phyloP scores from a whole-genome alignment of 2,113 vertebrate species.

The Pseudorectes ferrugineus region DNA sequence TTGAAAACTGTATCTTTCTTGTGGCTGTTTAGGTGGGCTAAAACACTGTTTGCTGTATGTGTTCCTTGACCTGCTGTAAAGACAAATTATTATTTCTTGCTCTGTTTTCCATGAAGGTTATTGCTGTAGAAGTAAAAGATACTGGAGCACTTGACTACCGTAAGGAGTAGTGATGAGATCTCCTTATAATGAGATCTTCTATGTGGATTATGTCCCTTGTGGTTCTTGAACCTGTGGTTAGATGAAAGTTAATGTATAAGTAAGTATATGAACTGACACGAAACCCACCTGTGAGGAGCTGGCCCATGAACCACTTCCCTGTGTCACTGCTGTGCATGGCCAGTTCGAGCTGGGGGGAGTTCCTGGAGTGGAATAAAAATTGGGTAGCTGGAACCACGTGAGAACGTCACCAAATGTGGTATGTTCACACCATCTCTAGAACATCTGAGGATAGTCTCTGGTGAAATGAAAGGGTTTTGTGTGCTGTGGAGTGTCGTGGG shows the following conservation, averaged over 20 bases:
- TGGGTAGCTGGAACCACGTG: rapidly evolving
- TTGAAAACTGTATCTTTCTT: background rate
- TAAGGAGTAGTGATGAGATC: background rate
- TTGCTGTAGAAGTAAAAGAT: background rate
- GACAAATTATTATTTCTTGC: background rate
- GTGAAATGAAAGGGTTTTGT: background rate
- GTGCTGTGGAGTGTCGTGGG: background rate
- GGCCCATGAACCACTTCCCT: background rate
- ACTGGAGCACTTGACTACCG: background rate
- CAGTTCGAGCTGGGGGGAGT: background rate
- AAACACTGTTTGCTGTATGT: background rate
- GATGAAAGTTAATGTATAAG: background rate
- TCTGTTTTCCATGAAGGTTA: background rate
- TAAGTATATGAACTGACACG: background rate
- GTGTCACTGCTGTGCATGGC: background rate
- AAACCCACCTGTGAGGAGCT: background rate
- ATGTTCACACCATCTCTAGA: rapidly evolving
- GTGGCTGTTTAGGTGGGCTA: background rate
- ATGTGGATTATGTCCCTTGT: background rate
- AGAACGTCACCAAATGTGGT: background rate
- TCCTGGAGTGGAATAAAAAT: background rate
- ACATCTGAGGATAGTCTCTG: background rate
- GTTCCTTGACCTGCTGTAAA: background rate
- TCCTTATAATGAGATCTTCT: background rate
- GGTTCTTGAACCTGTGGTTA: background rate